A percentile compares a stretch with the other conserved stretches of the same genome.
Evolutionary conservation across 2,888 invertebrate genomes (phyloP).

Genomic region (Merodon equestris): DNA sequence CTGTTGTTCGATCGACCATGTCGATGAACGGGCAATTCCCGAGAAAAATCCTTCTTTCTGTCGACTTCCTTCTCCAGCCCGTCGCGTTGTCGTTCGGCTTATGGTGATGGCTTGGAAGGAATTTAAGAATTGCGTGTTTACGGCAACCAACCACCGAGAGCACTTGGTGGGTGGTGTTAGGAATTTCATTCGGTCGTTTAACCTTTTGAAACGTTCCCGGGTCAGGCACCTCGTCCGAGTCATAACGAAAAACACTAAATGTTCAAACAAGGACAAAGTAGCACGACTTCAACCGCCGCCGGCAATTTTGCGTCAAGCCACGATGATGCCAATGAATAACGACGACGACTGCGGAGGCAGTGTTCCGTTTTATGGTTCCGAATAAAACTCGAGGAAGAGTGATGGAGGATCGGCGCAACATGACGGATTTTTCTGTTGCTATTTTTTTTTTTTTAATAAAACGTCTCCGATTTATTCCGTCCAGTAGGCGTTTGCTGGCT

Average conservation of each 20-base stretch:
- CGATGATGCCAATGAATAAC: constrained; percentile 4
- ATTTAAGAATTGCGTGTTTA: constrained; percentile 48
- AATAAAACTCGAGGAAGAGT: constrained; percentile 9
- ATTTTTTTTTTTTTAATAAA: neutral
- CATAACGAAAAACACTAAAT: neutral
- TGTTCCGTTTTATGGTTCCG: constrained; percentile 17
- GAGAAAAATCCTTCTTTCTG: constrained; percentile 8
- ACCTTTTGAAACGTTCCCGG: constrained; percentile 5
- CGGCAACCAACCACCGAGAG: constrained; percentile 11
- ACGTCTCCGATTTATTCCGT: constrained; percentile 9
- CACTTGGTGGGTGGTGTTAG: constrained; percentile 25
- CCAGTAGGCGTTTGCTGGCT: neutral
- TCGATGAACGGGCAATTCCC: neutral
- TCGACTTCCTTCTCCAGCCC: too few relatives aligned
- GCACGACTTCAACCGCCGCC: neutral
- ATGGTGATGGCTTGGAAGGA: constrained; percentile 6
- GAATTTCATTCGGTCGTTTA: constrained; percentile 40
- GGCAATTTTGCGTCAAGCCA: neutral
- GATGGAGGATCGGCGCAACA: neutral
- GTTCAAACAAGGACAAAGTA: neutral
- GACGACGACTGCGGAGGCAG: neutral
- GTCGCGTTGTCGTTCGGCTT: neutral
- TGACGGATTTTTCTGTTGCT: constrained; percentile 8
- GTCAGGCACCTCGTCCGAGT: constrained; percentile 26
- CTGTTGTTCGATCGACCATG: constrained; percentile 37